These are phyloP conservation scores for Plusia festucae DNA, from an alignment of 2,888 invertebrate species.

Conservation along the genomic window DNA sequence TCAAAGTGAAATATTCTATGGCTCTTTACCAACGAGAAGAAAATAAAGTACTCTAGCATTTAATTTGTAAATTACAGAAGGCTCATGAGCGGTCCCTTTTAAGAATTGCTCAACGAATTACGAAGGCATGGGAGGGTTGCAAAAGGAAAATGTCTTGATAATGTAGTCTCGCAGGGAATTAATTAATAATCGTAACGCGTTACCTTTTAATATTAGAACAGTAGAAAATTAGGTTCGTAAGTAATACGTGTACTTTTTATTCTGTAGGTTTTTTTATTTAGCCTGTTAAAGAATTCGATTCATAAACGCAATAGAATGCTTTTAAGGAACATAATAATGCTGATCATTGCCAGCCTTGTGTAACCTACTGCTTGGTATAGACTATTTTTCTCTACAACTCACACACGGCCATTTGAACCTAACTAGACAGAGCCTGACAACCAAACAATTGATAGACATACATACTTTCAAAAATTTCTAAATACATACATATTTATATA, in stretches of 20 bases:
- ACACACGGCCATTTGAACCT: too few relatives aligned
- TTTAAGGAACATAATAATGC: too few relatives aligned
- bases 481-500: too few relatives aligned
- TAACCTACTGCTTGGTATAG: too few relatives aligned
- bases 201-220: conserved; percentile 40
- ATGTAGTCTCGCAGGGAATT: conserved; percentile 46
- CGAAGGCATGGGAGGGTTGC: neutral
- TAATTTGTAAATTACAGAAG: conserved; percentile 55
- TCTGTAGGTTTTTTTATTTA: neutral
- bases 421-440: too few relatives aligned
- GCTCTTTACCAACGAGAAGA: conserved; percentile 14
- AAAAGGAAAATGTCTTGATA: conserved; percentile 48
- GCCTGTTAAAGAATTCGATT: neutral
- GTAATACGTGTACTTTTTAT: conserved; percentile 16
- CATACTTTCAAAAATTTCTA: too few relatives aligned
- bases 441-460: too few relatives aligned
- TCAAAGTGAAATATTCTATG: conserved; percentile 25
- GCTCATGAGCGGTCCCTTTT: conserved; percentile 39
- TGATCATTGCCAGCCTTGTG: too few relatives aligned
- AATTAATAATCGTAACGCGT: conserved; percentile 54
- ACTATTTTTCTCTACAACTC: too few relatives aligned
- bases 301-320: too few relatives aligned
- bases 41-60: conserved; percentile 35
- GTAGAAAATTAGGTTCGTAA: conserved; percentile 30
- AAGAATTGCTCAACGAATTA: conserved; percentile 44